A percentile compares a stretch with the other conserved stretches of the same genome.
phyloP scores from a whole-genome alignment of 2,113 vertebrate species.

The Siniperca chuatsi region DNA sequence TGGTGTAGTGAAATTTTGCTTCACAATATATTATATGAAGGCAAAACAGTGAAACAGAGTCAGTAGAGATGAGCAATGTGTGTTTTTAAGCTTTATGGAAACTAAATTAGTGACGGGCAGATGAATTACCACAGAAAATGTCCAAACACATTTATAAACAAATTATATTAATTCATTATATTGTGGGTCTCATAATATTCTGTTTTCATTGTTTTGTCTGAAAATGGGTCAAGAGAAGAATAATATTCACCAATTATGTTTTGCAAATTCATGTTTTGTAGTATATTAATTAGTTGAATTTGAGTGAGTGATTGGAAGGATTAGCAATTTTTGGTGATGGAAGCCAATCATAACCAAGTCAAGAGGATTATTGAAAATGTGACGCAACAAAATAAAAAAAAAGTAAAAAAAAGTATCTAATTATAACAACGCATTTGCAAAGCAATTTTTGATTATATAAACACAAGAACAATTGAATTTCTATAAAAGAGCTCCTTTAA shows the following conservation, averaged over 20 bases:
- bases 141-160: background rate
- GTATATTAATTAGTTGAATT: background rate
- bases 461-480: background rate
- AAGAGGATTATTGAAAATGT: background rate
- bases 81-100: background rate
- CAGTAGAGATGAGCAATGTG: background rate
- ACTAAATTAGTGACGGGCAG: slow-evolving; percentile 2
- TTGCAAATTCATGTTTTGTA: background rate
- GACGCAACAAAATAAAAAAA: background rate
- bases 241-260: accelerated
- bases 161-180: background rate
- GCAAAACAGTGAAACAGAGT: background rate
- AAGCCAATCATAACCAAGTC: background rate
- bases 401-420: background rate
- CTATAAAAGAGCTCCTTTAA: background rate
- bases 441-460: background rate
- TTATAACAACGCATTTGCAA: background rate
- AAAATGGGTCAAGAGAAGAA: background rate
- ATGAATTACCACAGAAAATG: background rate
- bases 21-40: background rate
- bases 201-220: slow-evolving; percentile 1
- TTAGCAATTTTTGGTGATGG: background rate
- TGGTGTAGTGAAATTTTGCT: background rate
- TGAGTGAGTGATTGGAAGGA: background rate
- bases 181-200: background rate